Evolutionary conservation across 37 sponge, comb jelly and placozoan species (phyloP).

Genomic region (Eunapius fragilis): DNA sequence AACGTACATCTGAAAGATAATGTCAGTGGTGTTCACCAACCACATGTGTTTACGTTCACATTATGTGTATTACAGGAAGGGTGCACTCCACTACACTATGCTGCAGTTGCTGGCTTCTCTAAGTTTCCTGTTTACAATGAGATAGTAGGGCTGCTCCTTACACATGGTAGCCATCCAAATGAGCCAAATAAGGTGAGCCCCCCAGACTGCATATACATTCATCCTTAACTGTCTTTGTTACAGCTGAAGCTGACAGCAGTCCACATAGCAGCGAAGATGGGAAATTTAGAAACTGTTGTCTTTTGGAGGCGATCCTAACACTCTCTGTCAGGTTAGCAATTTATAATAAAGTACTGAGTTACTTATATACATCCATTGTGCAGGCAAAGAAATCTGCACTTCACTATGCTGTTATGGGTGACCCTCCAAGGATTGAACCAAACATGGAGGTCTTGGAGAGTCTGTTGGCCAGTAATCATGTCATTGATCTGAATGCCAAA

Average conservation of each 20-base stretch:
- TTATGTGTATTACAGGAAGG: neutral
- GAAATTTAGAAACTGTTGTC: neutral
- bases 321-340: neutral
- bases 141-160: neutral
- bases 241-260: neutral
- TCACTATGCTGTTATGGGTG: neutral
- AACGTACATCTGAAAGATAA: neutral
- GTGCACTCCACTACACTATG: neutral
- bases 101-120: neutral
- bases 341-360: too few species aligned
- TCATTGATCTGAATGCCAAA: neutral
- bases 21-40: neutral
- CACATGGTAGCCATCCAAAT: neutral
- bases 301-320: neutral
- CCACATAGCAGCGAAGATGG: neutral
- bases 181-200: neutral
- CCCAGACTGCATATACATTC: neutral
- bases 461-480: neutral
- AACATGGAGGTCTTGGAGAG: neutral
- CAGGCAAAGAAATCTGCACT: neutral
- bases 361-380: too few species aligned
- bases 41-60: neutral
- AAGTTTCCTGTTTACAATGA: neutral
- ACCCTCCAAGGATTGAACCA: neutral
- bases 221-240: neutral